phyloP scores from a whole-genome alignment of 2,797 vertebrate genomes.

The Hydrolagus colliei region DNA sequence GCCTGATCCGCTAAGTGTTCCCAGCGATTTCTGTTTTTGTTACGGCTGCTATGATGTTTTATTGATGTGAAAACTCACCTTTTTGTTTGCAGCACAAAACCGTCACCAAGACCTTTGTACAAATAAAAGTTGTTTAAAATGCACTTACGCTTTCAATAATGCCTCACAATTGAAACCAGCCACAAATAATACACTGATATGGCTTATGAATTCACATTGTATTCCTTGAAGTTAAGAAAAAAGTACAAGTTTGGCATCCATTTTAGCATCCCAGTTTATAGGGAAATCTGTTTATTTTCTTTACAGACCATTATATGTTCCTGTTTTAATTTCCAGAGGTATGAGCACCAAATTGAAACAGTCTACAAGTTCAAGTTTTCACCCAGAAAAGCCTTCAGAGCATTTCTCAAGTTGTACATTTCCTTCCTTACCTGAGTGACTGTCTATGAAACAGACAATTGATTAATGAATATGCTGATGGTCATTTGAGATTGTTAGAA shows the following conservation, averaged over 20 bases:
- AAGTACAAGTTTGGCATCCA: neutral
- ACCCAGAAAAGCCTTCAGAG: neutral
- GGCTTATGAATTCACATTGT: neutral
- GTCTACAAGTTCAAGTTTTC: neutral
- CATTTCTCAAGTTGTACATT: neutral
- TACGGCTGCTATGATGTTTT: neutral
- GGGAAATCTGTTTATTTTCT: neutral
- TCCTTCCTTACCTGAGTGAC: neutral
- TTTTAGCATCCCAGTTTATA: neutral
- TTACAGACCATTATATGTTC: neutral
- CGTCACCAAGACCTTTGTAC: neutral
- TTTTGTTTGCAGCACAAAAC: conserved; percentile 20
- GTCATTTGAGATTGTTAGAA: neutral
- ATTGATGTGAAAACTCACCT: neutral
- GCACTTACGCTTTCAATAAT: neutral
- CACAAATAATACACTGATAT: neutral
- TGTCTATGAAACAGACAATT: neutral
- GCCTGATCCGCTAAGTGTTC: no score
- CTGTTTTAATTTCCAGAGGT: neutral
- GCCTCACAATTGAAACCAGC: neutral
- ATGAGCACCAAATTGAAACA: neutral
- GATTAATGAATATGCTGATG: neutral
- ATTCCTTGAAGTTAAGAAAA: conserved; percentile 6
- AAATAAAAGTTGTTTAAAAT: conserved; percentile 15
- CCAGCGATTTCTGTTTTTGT: neutral